These are phyloP conservation scores for Danio rerio DNA, from an alignment of 2,113 vertebrate species.

Conservation along the genomic window GRCz12tu NC_133182.1:25728501-25729000, in stretches of 20 bases:
- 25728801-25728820: too few relatives aligned
- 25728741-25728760: too few relatives aligned
- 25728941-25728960: neutral
- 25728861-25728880: too few relatives aligned
- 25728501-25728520: neutral
- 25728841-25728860: too few relatives aligned
- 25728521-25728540: constrained; percentile 7
- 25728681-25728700: constrained; percentile 58
- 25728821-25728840: too few relatives aligned
- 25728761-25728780: too few relatives aligned
- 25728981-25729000: constrained; percentile 5
- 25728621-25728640: constrained; percentile 30
- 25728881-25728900: too few relatives aligned
- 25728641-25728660: neutral
- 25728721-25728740: constrained; percentile 31
- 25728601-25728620: constrained; percentile 40
- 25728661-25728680: constrained; percentile 39
- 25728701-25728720: constrained; percentile 33
- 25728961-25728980: too few relatives aligned
- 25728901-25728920: neutral
- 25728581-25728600: neutral
- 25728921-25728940: neutral
- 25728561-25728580: neutral
- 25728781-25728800: too few relatives aligned
- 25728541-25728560: constrained; percentile 2